A percentile compares a stretch with the other conserved stretches of the same genome.
These are phyloP conservation scores for Strigamia crassipes DNA, from an alignment of 2,888 invertebrate genomes.

Conservation along the genomic window DNA sequence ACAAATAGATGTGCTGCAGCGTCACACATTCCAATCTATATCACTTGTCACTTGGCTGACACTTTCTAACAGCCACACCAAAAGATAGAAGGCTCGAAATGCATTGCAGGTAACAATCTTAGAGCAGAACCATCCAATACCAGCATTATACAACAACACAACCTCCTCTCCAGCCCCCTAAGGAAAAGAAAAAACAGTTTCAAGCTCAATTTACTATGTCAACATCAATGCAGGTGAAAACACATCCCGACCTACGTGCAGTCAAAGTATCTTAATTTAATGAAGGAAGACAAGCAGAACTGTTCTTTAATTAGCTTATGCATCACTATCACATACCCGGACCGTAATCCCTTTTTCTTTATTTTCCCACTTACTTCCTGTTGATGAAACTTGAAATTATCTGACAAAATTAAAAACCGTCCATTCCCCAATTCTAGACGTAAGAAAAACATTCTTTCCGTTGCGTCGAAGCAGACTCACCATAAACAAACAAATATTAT, in stretches of 20 bases:
- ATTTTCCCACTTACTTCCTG: neutral
- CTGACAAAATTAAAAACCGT: neutral
- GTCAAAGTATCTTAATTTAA: slow-evolving; percentile 10
- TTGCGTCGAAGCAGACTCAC: too few species aligned
- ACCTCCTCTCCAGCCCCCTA: neutral
- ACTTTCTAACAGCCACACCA: neutral
- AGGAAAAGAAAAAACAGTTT: slow-evolving; percentile 4
- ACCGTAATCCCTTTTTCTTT: too few species aligned
- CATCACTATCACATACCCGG: neutral
- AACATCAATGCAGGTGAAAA: slow-evolving; percentile 10
- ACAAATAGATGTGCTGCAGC: slow-evolving; percentile 3
- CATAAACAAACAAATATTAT: too few species aligned
- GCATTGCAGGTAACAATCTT: slow-evolving; percentile 2
- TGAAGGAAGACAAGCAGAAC: slow-evolving; percentile 3
- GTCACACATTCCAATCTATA: slow-evolving; percentile 10
- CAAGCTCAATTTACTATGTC: slow-evolving; percentile 10
- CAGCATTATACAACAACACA: neutral
- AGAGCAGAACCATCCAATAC: slow-evolving; percentile 2
- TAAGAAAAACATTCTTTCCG: neutral
- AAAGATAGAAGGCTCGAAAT: neutral
- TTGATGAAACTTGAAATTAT: neutral
- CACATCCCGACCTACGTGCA: neutral
- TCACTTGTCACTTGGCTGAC: slow-evolving; percentile 10
- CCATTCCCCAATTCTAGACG: neutral
- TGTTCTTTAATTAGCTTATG: slow-evolving; percentile 3